These are phyloP conservation scores for Palloptera scutellata DNA, from an alignment of 2,888 invertebrate genomes.

Conservation along the genomic window DNA sequence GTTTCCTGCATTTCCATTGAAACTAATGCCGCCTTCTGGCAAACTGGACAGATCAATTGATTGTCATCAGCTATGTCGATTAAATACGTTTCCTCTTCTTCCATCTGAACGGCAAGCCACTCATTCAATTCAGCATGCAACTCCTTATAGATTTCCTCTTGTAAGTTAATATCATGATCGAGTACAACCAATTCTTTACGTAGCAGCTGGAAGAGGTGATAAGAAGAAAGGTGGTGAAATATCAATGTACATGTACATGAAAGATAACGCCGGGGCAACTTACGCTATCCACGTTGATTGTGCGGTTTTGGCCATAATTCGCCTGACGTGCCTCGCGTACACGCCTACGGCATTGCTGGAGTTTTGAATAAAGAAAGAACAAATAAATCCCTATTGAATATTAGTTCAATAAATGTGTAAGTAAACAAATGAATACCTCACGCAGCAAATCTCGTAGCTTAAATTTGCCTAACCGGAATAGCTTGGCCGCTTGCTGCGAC, in stretches of 20 bases:
- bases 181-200: conserved; percentile 55
- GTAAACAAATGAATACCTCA: conserved; percentile 45
- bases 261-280: not conserved
- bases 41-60: conserved; percentile 67
- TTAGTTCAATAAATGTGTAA: not conserved
- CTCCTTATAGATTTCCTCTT: conserved; percentile 57
- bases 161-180: conserved; percentile 54
- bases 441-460: conserved; percentile 57
- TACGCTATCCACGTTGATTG: conserved; percentile 24
- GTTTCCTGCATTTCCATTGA: conserved; percentile 45
- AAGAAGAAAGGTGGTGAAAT: not conserved
- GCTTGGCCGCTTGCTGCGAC: conserved; percentile 52
- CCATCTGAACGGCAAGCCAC: conserved; percentile 55
- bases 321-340: conserved; percentile 52
- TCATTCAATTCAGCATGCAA: conserved; percentile 54
- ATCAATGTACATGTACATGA: too few relatives aligned
- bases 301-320: conserved; percentile 45
- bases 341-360: conserved; percentile 58
- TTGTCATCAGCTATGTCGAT: conserved; percentile 59
- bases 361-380: too few relatives aligned
- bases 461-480: conserved; percentile 52
- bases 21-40: conserved; percentile 58
- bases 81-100: conserved; percentile 50
- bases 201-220: conserved; percentile 33
- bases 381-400: conserved; percentile 1